Conservation (phyloP, 2,888 invertebrate genomes). For the Muschampia plurimacula region DNA sequence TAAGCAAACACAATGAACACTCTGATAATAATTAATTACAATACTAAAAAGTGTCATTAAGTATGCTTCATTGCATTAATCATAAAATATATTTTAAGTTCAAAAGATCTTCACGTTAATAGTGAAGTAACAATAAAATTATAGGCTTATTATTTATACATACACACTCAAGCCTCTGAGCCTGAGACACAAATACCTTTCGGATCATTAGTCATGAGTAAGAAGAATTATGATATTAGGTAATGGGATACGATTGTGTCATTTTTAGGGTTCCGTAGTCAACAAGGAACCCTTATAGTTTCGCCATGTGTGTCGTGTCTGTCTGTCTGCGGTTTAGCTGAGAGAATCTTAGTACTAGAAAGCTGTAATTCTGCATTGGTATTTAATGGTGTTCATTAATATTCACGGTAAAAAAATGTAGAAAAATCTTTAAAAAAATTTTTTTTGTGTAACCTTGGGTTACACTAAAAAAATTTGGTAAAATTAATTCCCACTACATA, state of each 20-base stretch:
- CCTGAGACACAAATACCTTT: neutral
- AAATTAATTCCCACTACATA: too few species aligned
- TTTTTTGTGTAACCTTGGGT: too few species aligned
- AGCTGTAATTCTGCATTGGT: too few species aligned
- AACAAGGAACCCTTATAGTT: too few species aligned
- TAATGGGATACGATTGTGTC: neutral
- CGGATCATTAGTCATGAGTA: neutral
- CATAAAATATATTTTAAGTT: neutral
- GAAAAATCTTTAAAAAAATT: too few species aligned
- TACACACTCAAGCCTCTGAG: neutral
- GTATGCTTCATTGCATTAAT: neutral
- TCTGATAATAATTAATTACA: neutral
- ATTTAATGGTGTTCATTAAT: too few species aligned
- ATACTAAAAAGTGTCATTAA: neutral
- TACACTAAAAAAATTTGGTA: too few species aligned
- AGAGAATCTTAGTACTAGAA: too few species aligned
- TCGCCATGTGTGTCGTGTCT: too few species aligned
- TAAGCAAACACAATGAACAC: neutral
- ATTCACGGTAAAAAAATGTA: too few species aligned
- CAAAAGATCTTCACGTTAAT: neutral
- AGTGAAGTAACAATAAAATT: conserved; percentile 13
- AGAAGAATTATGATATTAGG: neutral
- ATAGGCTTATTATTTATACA: neutral
- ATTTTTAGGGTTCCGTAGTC: neutral
- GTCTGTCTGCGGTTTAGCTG: too few species aligned